Percentiles rank a stretch among this genome's conserved stretches.
Evolutionary conservation across 2,797 vertebrate species (phyloP).

Genomic region (Danio jaintianensis): DNA sequence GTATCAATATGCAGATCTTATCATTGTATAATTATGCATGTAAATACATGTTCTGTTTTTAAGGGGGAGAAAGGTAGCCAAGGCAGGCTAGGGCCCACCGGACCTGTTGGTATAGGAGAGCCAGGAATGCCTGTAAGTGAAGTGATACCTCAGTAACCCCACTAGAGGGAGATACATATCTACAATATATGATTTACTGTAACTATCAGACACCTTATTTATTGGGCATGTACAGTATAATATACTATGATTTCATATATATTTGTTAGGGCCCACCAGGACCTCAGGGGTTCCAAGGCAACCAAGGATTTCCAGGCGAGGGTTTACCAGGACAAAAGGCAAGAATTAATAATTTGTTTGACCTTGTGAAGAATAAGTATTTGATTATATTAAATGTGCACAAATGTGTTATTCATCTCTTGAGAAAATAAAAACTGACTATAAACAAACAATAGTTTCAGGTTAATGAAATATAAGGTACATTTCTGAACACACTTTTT

Average conservation of each 20-base stretch:
- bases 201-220: not conserved
- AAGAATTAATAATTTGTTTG: conserved; percentile 38
- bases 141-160: not conserved
- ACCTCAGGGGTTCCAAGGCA: conserved; percentile 79
- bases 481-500: no score
- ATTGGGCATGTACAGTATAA: not conserved
- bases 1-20: not conserved
- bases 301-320: conserved; percentile 81
- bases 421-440: no score
- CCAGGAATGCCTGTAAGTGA: conserved; percentile 73
- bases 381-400: no score
- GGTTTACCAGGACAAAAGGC: conserved; percentile 86
- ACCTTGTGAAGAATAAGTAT: not conserved
- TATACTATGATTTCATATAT: conserved; percentile 20
- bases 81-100: conserved; percentile 72
- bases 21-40: conserved; percentile 1
- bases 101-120: conserved; percentile 73
- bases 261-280: conserved; percentile 80
- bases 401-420: no score
- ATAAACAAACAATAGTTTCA: no score
- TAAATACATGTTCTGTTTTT: conserved; percentile 23
- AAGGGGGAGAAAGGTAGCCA: conserved; percentile 79
- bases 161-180: conserved; percentile 24
- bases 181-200: not conserved
- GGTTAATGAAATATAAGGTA: no score